Base-by-base conservation (phyloP, 2,888 invertebrate species). In the Drosophila flavopinicola region DNA sequence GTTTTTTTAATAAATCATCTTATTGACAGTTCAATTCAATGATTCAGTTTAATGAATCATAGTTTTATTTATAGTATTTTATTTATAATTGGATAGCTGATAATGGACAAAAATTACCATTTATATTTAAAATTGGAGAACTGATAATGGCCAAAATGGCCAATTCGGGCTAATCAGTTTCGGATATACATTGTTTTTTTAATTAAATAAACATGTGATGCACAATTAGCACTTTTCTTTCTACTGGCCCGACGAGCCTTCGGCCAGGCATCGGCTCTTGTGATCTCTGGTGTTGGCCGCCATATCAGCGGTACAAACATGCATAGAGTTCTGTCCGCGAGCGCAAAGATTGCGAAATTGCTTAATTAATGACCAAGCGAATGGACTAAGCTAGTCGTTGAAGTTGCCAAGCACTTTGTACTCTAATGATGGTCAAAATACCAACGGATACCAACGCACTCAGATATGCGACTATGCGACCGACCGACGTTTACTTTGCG, bases 121-220 rank as follows among this genome's bases (percentile, higher is more conserved):
- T n/a, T n/a, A n/a, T 49, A 56, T 73, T 45, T 56, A 58, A 77
- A 77, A 66, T 25, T 56, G 48, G 11, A 39, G 33, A 51, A 44
- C 54, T 54, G 59, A 77, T 59, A 66, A 48, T 15, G 10, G 30
- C 24, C 47, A 30, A 45, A 49, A 17, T 58, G 27, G 39, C 41
- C 49, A 39, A 33, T 52, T 37, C 67, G 32, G 45, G 37, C 42
- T 44, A 63, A 73, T 75, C 56, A 49, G 49, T 15, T 38, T 7
- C 3, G 23, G 37, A 23, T 59, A 44, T 64, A 64, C 52, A 69
- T 45, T 29, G 58, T 42, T 45, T 71, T 71, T 78, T 78, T 73
- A 83, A 78, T 80, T 76, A 78, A 82, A 33, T 41, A 35, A 76
- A 63, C 64, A 78, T 59, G 58, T 58, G 61, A 38, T 48, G 38